These are phyloP conservation scores for Tyto alba DNA, from an alignment of 2,113 vertebrate genomes.

Conservation along the genomic window DNA sequence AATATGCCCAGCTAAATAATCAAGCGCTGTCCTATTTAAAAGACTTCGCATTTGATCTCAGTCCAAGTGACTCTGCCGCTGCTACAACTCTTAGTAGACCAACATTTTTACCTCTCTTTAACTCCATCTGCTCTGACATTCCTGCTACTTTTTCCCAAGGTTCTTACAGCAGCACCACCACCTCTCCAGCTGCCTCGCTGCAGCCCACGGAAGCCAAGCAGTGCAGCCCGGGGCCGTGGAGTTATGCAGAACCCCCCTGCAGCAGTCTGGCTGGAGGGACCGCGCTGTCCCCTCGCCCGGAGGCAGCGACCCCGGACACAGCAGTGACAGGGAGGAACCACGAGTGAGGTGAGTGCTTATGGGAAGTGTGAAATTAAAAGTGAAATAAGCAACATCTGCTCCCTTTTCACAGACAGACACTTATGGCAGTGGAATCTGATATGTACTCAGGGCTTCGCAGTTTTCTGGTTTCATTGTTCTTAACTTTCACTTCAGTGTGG, in stretches of 20 bases:
- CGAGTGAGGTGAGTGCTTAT: slow-evolving; percentile 20
- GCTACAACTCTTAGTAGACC: neutral
- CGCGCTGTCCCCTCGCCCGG: neutral
- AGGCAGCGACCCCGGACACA: neutral
- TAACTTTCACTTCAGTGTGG: neutral
- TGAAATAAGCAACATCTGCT: neutral
- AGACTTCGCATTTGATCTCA: slow-evolving; percentile 7
- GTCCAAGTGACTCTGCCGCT: neutral
- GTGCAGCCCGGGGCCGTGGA: neutral
- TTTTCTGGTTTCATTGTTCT: neutral
- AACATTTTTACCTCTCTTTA: slow-evolving; percentile 40
- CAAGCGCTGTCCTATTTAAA: slow-evolving; percentile 29
- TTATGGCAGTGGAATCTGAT: neutral
- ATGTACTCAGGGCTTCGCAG: neutral
- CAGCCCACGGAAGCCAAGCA: neutral
- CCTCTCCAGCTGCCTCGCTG: neutral
- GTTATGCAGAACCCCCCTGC: neutral
- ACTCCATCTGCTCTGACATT: neutral
- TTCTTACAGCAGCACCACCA: neutral
- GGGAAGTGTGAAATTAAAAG: neutral
- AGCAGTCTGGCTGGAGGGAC: neutral
- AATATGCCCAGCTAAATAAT: slow-evolving; percentile 40
- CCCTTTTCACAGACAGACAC: neutral
- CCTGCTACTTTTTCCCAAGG: neutral
- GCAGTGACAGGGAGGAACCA: neutral